Conservation (phyloP, 2,888 invertebrate genomes). For the Hydropsyche betteni region DNA sequence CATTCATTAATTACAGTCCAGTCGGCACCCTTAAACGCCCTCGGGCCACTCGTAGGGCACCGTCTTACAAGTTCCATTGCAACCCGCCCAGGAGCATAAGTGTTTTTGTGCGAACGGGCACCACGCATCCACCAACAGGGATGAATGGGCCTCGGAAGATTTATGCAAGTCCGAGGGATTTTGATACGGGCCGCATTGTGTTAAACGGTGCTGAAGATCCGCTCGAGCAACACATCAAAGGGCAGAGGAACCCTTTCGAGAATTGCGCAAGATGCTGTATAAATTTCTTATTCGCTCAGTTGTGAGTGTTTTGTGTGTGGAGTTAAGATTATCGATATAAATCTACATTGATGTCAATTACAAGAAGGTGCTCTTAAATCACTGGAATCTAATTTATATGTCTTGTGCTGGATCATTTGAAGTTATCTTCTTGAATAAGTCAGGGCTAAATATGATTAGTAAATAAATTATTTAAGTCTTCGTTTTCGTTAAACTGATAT, state of each 20-base stretch:
- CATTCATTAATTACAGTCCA: constrained; percentile 65
- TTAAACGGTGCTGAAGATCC: constrained; percentile 32
- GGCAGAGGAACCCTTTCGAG: constrained; percentile 35
- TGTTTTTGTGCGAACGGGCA: constrained; percentile 48
- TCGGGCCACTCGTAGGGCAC: constrained; percentile 37
- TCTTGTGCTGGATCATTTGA: too few species aligned
- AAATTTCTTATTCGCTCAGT: not conserved
- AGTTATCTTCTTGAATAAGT: too few species aligned
- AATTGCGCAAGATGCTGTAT: not conserved
- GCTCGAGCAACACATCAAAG: constrained; percentile 21
- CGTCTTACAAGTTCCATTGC: constrained; percentile 17
- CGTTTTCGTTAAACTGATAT: too few species aligned
- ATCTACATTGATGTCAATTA: too few species aligned
- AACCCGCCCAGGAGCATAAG: constrained; percentile 42
- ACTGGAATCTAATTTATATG: too few species aligned
- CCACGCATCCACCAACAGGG: not conserved
- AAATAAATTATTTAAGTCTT: too few species aligned
- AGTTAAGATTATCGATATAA: not conserved
- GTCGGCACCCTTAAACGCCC: constrained; percentile 53
- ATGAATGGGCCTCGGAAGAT: constrained; percentile 39
- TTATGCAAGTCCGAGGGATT: constrained; percentile 41
- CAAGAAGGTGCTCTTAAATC: too few species aligned
- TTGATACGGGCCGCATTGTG: constrained; percentile 29
- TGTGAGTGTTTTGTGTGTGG: not conserved
- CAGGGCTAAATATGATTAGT: too few species aligned